Evolutionary conservation across 2,888 invertebrate species (phyloP), one percentile per base, ranked within the genome.

Genomic region (Drosophila limbata): DNA sequence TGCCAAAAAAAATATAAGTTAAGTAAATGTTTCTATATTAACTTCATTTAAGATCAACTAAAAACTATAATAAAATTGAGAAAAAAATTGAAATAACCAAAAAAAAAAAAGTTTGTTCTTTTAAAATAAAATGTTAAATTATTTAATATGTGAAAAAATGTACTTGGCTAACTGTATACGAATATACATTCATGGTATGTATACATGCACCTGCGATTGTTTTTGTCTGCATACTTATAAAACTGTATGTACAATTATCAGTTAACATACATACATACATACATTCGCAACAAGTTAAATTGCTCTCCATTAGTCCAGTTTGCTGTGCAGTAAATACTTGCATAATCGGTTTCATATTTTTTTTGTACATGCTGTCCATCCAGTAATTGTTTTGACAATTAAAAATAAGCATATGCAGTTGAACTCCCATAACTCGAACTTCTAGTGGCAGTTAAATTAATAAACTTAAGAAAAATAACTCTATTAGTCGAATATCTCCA

Each of bases 281-380:
- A 42, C 5, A 33, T 37, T 57, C 21, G 57, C 45, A 47, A 57
- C 47, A 57, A 57, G 57, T 57, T 47, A 47, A 42, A n/a, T 11
- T 56, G 44, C 28, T 28, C 4, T 28, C 11, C 44, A 21, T 31
- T 55, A 11, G n/a, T 10, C 28, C 15, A 42, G 40, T 35, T 17
- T 3, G 5, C 3, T 25, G 25, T 25, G 53, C 4, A 5, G 17
- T 31, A 31, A 40, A 17, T 17, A 39, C 35, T 13, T 39, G 28
- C 33, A 21, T 15, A 37, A 45, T 42, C 8, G 1, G 28, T 28
- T 17, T 21, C 4, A 15, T 21, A 19, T 39, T 9, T n/a, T 37
- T 37, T 13, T 39, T 13, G 6, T 17, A 35, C 13, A 3, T 11
- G n/a, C 13, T 4, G 33, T 13, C 13, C 33, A 4, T 35, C 13